phyloP scores from a whole-genome alignment of 2,888 invertebrate genomes.

The Cerceris ruficornis region DNA sequence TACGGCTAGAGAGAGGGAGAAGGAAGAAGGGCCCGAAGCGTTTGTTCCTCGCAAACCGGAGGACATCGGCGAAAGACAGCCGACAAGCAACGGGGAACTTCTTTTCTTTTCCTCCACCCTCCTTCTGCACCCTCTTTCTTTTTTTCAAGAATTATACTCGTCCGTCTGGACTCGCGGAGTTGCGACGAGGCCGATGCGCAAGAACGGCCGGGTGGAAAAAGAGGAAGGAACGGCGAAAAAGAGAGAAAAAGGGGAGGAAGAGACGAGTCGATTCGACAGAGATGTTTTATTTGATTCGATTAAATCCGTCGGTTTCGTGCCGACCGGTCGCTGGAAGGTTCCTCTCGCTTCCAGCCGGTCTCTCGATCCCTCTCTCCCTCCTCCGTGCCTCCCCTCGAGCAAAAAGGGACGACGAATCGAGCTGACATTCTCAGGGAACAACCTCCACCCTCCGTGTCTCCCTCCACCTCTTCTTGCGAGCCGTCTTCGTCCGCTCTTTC shows the following conservation, averaged over 20 bases:
- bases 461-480: slow-evolving; percentile 19
- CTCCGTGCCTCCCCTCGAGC: neutral
- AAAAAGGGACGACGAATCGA: slow-evolving; percentile 63
- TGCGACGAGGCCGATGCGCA: slow-evolving; percentile 18
- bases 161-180: slow-evolving; percentile 30
- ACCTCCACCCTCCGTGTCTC: slow-evolving; percentile 18
- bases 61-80: slow-evolving; percentile 46
- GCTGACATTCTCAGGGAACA: slow-evolving; percentile 65
- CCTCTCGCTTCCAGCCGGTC: slow-evolving; percentile 32
- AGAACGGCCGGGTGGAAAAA: neutral
- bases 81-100: neutral
- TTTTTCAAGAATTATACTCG: slow-evolving; percentile 6
- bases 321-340: slow-evolving; percentile 31
- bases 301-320: slow-evolving; percentile 54
- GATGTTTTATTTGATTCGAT: slow-evolving; percentile 60
- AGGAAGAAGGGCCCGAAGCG: slow-evolving; percentile 29
- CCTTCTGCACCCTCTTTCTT: slow-evolving; percentile 1
- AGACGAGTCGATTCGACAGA: slow-evolving; percentile 21
- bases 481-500: slow-evolving; percentile 20
- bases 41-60: slow-evolving; percentile 53
- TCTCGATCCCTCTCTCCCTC: slow-evolving; percentile 24
- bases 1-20: neutral
- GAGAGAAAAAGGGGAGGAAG: slow-evolving; percentile 1
- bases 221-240: neutral
- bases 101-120: slow-evolving; percentile 10